Base-by-base conservation (phyloP, 2,113 vertebrate genomes). In the Theristicus caerulescens region DNA sequence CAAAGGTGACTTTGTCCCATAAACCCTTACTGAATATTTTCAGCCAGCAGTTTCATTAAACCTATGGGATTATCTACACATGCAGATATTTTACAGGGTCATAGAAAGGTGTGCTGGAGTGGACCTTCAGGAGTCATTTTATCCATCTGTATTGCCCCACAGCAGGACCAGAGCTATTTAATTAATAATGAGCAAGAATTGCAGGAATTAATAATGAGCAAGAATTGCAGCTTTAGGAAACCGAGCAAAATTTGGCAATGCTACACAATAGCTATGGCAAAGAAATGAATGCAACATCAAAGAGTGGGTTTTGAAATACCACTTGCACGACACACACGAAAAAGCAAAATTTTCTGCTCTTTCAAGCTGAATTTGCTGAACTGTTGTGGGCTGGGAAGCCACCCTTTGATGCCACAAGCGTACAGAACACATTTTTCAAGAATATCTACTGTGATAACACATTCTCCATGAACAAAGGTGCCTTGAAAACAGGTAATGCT, bases 261-360 rank as follows among this genome's bases (percentile, higher is more conserved):
- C 31, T 36, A 18, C 40, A 42, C 10, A 32, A 69, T 2, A 62
- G n/a, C 31, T 22, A 46, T 1, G 15, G n/a, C 73, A 61, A 67
- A 86, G 25, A 54, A 81, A 61, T 2, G 7, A 81, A 86, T 5
- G 15, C 25, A 54, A n/a, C 11, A 7, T 18, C n/a, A 22, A 26
- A 52, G n/a, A 86, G 40, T 2, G 14, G 29, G 26, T 15, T 69
- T 36, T 42, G 82, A 80, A 72, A 66, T 29, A 59, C 27, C 36
- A 46, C 17, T 51, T 32, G 8, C 9, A 17, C 1, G 5, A 49
- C 12, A 8, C 59, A 9, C 1, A 16, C 0, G 6, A 57, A 36
- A n/a, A 70, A 26, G 7, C 27, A 49, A 26, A 25, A 11, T 16
- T 25, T 70, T 80, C 57, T 38, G 42, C 66, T 51, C 62, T 76